Percentiles rank a stretch among this genome's conserved stretches.
phyloP scores from a whole-genome alignment of 2,797 vertebrate species.

The Hemitrygon akajei region DNA sequence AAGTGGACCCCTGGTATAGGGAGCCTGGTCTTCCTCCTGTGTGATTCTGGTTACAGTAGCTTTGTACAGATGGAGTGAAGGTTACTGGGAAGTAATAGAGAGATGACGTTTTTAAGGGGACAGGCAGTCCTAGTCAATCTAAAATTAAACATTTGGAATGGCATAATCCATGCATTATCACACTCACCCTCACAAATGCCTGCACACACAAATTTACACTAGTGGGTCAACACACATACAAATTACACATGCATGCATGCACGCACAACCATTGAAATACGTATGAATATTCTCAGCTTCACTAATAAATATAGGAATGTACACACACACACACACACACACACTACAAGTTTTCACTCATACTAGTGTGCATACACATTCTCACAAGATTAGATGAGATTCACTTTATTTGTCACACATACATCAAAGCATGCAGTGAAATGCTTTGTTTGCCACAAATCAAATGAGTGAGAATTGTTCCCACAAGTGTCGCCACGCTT shows the following conservation, averaged over 20 bases:
- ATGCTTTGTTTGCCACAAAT: too few relatives aligned
- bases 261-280: not conserved
- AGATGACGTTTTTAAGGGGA: not conserved
- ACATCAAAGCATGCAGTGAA: too few relatives aligned
- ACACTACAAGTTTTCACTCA: not conserved
- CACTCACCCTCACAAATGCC: not conserved
- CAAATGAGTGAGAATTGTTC: too few relatives aligned
- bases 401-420: too few relatives aligned
- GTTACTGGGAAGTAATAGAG: not conserved
- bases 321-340: not conserved
- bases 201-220: not conserved
- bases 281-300: too few relatives aligned
- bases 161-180: not conserved
- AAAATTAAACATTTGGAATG: not conserved
- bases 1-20: not conserved
- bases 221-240: not conserved
- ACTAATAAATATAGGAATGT: too few relatives aligned
- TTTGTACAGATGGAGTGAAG: not conserved
- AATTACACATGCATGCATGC: not conserved
- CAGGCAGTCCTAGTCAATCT: not conserved
- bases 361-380: not conserved
- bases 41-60: not conserved
- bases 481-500: too few relatives aligned
- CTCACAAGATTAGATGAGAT: too few relatives aligned
- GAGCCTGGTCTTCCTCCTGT: too few relatives aligned